Base-by-base conservation (phyloP, 2,888 invertebrate species). In the Prenolepis imparis region DNA sequence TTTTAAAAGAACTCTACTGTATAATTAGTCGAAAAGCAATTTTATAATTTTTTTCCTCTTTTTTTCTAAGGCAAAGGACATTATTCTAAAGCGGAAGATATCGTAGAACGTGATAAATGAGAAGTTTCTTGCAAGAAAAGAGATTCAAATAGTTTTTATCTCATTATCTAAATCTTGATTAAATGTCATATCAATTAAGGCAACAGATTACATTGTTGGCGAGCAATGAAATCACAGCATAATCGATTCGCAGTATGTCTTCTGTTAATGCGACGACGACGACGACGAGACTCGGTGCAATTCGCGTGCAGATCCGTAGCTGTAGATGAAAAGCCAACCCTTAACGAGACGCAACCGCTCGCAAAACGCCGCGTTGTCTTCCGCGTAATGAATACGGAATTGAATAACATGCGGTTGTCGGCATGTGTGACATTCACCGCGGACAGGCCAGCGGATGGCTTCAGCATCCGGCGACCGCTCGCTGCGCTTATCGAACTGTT, bases 381-480 rank as follows among this genome's bases (percentile, higher is more conserved):
- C 80, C 82, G 63, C 82, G 70, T 85, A 89, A 89, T 87, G 88
- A 87, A 89, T 88, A 80, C 83, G 84, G 86, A 89, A 88, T 89
- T 87, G 86, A 86, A 89, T 89, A 89, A 89, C 87, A 83, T 82
- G 81, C 85, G 88, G 70, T 52, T 82, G 83, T 64, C 78, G 81
- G 64, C 59, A 59, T 52, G 8, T 52, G 48, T 66, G 73, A 52
- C 86, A 83, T 87, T 85, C 84, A 89, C 86, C 77, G 75, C 81
- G 32, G 72, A 77, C 59, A 57, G 28, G 75, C 70, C 48, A 59
- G 48, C 44, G 75, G 78, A 72, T 78, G 81, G 44, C 70, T 75
- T 64, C 67, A 59, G 9, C 70, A 41, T 68, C 70, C 78, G 57
- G 21, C 28, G 18, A 18, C 28, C 36, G 68, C 15, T 44, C 78